Evolutionary conservation across 2,888 invertebrate species (phyloP).

Genomic region (Clusia tigrina): DNA sequence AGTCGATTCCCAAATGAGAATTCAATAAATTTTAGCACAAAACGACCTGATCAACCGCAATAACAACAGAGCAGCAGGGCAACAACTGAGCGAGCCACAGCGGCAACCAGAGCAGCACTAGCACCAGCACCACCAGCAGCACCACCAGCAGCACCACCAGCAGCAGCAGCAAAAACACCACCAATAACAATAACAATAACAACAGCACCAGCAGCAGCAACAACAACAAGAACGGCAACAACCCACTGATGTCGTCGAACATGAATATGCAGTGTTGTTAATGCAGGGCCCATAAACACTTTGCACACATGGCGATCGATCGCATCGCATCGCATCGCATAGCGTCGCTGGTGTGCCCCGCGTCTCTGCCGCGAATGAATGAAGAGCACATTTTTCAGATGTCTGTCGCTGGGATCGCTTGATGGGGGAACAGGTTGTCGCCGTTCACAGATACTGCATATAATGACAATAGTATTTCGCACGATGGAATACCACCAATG

Average conservation of each 20-base stretch:
- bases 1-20: slow-evolving; percentile 51
- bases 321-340: neutral
- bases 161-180: slow-evolving; percentile 26
- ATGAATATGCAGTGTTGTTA: slow-evolving; percentile 61
- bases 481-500: slow-evolving; percentile 40
- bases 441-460: slow-evolving; percentile 26
- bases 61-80: neutral
- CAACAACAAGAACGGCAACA: slow-evolving; percentile 39
- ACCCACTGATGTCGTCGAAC: slow-evolving; percentile 47
- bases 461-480: slow-evolving; percentile 54
- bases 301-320: slow-evolving; percentile 36
- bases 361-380: neutral
- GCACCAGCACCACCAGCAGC: slow-evolving; percentile 32
- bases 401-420: slow-evolving; percentile 28
- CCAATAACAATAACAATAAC: slow-evolving; percentile 12
- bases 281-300: slow-evolving; percentile 60
- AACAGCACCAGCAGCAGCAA: slow-evolving; percentile 33
- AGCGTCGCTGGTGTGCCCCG: neutral
- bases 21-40: slow-evolving; percentile 58
- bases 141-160: slow-evolving; percentile 26
- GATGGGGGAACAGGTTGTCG: slow-evolving; percentile 23
- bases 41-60: slow-evolving; percentile 26
- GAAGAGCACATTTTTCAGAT: slow-evolving; percentile 34
- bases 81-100: slow-evolving; percentile 17
- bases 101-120: slow-evolving; percentile 33